These are phyloP conservation scores for Hydractinia echinata DNA, from an alignment of 30 jellyfish, hydroid and myxozoan genomes.

Conservation along the genomic window DNA sequence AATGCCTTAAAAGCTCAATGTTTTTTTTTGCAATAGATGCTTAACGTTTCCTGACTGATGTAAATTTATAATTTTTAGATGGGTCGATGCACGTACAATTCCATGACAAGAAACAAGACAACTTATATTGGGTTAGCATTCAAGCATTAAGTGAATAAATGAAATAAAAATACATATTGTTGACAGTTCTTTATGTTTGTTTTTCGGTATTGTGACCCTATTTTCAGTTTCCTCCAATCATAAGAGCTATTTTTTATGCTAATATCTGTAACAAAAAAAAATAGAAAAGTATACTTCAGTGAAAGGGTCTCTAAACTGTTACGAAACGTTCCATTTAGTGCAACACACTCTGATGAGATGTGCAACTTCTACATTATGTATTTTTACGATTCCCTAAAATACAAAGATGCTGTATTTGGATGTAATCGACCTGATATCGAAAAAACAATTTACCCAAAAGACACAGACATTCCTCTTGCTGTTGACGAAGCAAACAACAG, in stretches of 20 bases:
- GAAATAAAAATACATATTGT: no score
- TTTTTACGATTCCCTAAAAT: slow-evolving; percentile 66
- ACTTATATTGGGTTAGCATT: slow-evolving; percentile 81
- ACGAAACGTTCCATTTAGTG: slow-evolving; percentile 37
- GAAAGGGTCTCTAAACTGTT: neutral
- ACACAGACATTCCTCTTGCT: slow-evolving; percentile 32
- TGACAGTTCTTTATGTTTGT: no score
- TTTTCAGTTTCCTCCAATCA: neutral
- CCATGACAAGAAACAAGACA: slow-evolving; percentile 55
- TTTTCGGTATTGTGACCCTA: no score
- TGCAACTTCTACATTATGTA: slow-evolving; percentile 96
- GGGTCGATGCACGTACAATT: slow-evolving; percentile 81
- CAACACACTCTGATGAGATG: slow-evolving; percentile 96
- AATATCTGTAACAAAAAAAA: neutral
- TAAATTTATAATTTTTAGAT: slow-evolving; percentile 34
- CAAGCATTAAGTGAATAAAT: no score
- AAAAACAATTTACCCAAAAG: slow-evolving; percentile 6
- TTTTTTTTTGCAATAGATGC: neutral
- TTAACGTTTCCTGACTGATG: neutral
- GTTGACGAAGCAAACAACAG: slow-evolving; percentile 13
- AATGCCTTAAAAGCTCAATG: no score
- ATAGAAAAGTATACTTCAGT: neutral
- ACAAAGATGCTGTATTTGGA: slow-evolving; percentile 22
- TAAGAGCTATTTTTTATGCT: neutral
- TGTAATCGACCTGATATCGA: slow-evolving; percentile 15